Evolutionary conservation across 2,797 vertebrate genomes (phyloP).

Genomic region (Premnoplex brunnescens): DNA sequence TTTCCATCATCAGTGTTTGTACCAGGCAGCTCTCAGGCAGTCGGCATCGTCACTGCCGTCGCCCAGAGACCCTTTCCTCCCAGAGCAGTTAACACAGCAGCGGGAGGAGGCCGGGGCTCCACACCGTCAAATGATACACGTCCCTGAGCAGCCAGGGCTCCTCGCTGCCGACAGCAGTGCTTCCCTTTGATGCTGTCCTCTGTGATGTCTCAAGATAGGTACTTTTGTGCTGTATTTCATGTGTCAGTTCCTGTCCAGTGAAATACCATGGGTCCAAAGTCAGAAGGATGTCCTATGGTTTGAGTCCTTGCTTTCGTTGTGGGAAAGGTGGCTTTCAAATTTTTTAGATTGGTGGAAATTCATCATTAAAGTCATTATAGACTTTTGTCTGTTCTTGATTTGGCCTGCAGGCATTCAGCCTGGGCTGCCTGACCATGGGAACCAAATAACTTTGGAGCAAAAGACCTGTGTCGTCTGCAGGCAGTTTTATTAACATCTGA

Average conservation of each 20-base stretch:
- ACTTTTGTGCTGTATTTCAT: background rate
- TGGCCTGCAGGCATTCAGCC: background rate
- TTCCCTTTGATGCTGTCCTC: background rate
- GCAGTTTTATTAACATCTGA: conserved; percentile 43
- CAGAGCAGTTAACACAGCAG: background rate
- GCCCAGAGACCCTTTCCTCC: background rate
- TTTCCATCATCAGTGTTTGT: background rate
- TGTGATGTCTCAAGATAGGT: background rate
- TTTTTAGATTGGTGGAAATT: background rate
- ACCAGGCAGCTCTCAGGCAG: background rate
- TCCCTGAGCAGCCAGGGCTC: background rate
- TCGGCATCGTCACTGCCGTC: fast-evolving
- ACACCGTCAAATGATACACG: fast-evolving
- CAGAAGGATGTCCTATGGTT: background rate
- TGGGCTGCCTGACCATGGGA: background rate
- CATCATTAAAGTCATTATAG: background rate
- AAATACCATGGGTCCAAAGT: background rate
- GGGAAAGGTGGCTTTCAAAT: background rate
- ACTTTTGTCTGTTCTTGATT: background rate
- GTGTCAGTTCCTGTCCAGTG: background rate
- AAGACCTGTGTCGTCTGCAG: background rate
- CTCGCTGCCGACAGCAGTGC: fast-evolving
- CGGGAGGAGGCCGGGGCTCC: background rate
- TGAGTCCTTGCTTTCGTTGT: background rate
- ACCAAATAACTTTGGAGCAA: conserved; percentile 34